These are phyloP conservation scores for Macquaria australasica DNA, from an alignment of 2,113 vertebrate genomes.

Conservation along the genomic window DNA sequence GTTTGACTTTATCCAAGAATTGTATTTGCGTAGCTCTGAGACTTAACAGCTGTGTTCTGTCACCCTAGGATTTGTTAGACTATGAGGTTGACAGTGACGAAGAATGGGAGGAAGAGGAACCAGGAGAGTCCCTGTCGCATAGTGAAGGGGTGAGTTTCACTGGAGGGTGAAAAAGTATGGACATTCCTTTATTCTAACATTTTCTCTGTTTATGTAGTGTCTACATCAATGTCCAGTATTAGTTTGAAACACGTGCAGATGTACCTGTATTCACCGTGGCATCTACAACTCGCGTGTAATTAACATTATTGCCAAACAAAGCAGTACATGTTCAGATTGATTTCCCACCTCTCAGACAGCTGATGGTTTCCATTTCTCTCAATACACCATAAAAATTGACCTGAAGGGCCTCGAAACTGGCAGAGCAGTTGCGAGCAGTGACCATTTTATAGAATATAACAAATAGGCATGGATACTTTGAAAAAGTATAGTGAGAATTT, in stretches of 20 bases:
- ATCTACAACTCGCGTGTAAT: background rate
- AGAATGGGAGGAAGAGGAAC: slow-evolving; percentile 99
- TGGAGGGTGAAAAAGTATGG: background rate
- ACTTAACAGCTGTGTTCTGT: background rate
- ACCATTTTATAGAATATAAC: background rate
- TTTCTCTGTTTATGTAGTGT: background rate
- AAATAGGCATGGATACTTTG: background rate
- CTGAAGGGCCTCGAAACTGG: background rate
- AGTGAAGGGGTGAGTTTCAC: slow-evolving; percentile 92
- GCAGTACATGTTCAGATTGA: background rate
- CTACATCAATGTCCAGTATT: background rate
- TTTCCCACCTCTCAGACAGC: background rate
- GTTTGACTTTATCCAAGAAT: background rate
- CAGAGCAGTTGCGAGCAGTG: background rate
- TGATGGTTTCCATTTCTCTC: background rate
- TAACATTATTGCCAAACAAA: background rate
- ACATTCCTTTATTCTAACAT: no score
- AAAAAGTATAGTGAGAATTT: background rate
- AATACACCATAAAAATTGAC: background rate
- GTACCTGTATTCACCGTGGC: background rate
- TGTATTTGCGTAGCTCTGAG: background rate
- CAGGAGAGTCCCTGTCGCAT: slow-evolving; percentile 96
- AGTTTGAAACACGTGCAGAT: background rate
- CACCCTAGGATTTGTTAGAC: slow-evolving; percentile 89
- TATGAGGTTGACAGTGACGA: slow-evolving; percentile 98